phyloP scores from a whole-genome alignment of 2,888 invertebrate genomes.

The Ernsta delagoae region DNA sequence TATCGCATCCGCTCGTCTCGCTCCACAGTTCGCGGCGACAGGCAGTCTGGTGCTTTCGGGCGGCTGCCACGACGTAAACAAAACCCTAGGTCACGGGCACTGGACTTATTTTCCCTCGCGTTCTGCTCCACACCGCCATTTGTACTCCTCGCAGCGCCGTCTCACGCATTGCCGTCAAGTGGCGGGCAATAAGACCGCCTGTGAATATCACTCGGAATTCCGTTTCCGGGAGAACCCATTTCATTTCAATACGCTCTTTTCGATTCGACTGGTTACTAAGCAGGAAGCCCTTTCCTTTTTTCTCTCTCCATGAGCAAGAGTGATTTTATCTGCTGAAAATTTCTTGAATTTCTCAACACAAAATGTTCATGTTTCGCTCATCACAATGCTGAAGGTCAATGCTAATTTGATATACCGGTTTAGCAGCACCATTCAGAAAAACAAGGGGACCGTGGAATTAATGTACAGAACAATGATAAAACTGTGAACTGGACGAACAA shows the following conservation, averaged over 20 bases:
- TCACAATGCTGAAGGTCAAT: constrained; percentile 51
- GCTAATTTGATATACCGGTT: constrained; percentile 48
- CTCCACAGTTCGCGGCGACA: constrained; percentile 77
- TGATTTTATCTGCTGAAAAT: constrained; percentile 21
- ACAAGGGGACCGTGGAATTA: constrained; percentile 54
- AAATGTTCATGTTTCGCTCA: constrained; percentile 30
- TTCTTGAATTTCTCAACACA: constrained; percentile 30
- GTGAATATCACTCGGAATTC: constrained; percentile 49
- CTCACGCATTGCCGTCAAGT: constrained; percentile 54
- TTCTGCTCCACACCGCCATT: constrained; percentile 40
- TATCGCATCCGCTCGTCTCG: constrained; percentile 61
- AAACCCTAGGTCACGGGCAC: constrained; percentile 77
- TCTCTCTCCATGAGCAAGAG: constrained; percentile 24
- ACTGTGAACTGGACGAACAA: constrained; percentile 42
- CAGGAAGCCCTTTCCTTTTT: constrained; percentile 19
- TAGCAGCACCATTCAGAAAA: constrained; percentile 44
- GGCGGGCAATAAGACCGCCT: constrained; percentile 43
- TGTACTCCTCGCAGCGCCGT: constrained; percentile 46
- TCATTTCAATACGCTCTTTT: constrained; percentile 40
- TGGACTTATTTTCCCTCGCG: constrained; percentile 73
- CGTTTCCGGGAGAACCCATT: constrained; percentile 45
- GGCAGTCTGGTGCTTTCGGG: constrained; percentile 78
- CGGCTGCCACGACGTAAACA: constrained; percentile 71
- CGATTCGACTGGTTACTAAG: background rate
- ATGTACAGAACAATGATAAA: constrained; percentile 51